Conservation (phyloP, 2,797 vertebrate species). For the Cuniculus paca region DNA sequence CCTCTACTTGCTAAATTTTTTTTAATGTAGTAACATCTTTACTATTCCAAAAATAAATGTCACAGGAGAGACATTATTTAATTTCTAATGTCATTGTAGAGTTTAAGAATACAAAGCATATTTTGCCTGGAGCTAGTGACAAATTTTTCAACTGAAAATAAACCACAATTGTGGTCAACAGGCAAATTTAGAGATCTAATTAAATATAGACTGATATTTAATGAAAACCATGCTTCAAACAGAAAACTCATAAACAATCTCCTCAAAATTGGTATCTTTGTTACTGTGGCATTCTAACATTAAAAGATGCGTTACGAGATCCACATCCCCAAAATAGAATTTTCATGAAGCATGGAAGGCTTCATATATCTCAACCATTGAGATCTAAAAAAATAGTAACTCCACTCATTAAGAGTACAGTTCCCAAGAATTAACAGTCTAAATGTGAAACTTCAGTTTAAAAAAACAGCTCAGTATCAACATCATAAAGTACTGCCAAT, state of each 20-base stretch:
- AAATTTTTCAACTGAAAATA: conserved; percentile 37
- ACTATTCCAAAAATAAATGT: conserved; percentile 40
- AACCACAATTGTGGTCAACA: not conserved
- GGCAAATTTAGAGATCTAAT: not conserved
- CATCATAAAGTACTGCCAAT: conserved; percentile 18
- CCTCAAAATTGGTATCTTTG: not conserved
- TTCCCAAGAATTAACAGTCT: conserved; percentile 15
- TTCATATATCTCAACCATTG: not conserved
- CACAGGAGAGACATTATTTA: not conserved
- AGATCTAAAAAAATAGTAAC: not conserved
- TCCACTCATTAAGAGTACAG: not conserved
- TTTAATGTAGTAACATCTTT: not conserved
- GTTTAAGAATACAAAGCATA: conserved; percentile 35
- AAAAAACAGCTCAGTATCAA: conserved; percentile 11
- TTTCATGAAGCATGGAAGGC: not conserved
- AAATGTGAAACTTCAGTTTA: conserved; percentile 23
- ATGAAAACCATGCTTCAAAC: conserved; percentile 25
- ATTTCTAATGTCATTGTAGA: not conserved
- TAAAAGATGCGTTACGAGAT: not conserved
- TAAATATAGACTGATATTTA: not conserved
- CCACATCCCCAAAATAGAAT: not conserved
- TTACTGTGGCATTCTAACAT: not conserved
- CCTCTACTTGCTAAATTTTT: not conserved
- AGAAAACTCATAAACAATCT: not conserved
- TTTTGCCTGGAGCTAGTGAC: not conserved